Base-by-base conservation (phyloP, 2,113 vertebrate species). In the Thomomys bottae region DNA sequence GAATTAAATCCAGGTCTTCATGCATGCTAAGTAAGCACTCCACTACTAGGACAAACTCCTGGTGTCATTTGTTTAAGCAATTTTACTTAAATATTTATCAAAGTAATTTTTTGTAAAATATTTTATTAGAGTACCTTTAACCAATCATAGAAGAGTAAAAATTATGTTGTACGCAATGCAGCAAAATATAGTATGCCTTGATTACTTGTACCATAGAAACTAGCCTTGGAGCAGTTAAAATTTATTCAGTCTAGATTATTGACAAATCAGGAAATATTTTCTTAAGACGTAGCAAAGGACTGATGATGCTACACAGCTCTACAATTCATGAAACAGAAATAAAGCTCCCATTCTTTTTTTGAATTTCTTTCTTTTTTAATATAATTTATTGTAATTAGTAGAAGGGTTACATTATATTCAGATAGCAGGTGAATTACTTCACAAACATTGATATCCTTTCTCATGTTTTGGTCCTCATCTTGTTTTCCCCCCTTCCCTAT, bases 11-110 rank as follows among this genome's bases (percentile, higher is more conserved):
- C n/a, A n/a, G n/a, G n/a, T n/a, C n/a, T n/a, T n/a, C n/a, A n/a
- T n/a, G n/a, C n/a, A n/a, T n/a, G n/a, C n/a, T n/a, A n/a, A n/a
- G n/a, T n/a, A n/a, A n/a, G n/a, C n/a, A n/a, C n/a, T n/a, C n/a
- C n/a, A n/a, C n/a, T n/a, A n/a, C n/a, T n/a, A n/a, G n/a, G n/a
- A n/a, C n/a, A n/a, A n/a, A n/a, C n/a, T n/a, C n/a, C n/a, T n/a
- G n/a, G n/a, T n/a, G n/a, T n/a, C 61, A 15, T 93, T 83, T 93
- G 96, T 94, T 14, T 23, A 92, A 90, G 87, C 54, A 80, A 63
- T 88, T 93, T 79, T 89, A 85, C 82, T 84, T 77, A 10, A 45
- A 57, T 6, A 9, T 85, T 86, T 82, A 61, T 49, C 17, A 92
- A 94, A 80, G 34, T 38, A 91, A 23, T 87, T 93, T 73, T 3